phyloP scores from a whole-genome alignment of 2,797 vertebrate genomes.

The Borostomias antarcticus region DNA sequence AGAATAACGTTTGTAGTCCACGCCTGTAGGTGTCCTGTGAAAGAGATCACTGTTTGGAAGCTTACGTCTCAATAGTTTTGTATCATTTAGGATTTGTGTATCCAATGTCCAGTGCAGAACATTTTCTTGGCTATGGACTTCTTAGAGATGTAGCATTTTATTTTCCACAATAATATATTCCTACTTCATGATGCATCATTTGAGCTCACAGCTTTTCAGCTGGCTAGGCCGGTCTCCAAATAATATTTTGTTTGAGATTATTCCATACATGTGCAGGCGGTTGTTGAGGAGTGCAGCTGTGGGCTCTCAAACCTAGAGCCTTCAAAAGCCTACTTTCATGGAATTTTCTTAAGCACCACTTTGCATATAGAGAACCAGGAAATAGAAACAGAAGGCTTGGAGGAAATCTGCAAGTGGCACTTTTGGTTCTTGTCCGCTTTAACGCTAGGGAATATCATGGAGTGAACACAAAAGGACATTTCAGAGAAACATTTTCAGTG shows the following conservation, averaged over 20 bases:
- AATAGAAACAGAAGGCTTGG: conserved; percentile 55
- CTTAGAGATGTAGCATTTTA: too few species aligned
- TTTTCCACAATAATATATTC: conserved; percentile 1
- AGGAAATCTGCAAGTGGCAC: conserved; percentile 12
- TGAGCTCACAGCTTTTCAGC: conserved; percentile 32
- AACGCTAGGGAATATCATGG: conserved; percentile 16
- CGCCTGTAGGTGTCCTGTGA: not conserved
- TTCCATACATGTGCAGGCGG: conserved; percentile 61
- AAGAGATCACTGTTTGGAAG: not conserved
- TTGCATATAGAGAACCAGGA: conserved; percentile 69
- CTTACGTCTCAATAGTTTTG: not conserved
- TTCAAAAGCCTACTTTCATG: conserved; percentile 62
- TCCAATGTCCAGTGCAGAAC: not conserved
- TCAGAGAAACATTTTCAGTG: not conserved
- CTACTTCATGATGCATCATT: conserved; percentile 41
- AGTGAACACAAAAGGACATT: not conserved
- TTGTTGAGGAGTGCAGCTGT: conserved; percentile 76
- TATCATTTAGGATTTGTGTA: conserved; percentile 4
- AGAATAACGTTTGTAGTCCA: conserved; percentile 1
- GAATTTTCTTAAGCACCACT: conserved; percentile 75
- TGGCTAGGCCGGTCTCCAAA: conserved; percentile 32
- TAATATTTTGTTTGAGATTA: conserved; percentile 55
- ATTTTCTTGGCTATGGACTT: too few species aligned
- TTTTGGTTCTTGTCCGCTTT: conserved; percentile 28
- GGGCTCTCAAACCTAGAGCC: conserved; percentile 65